Evolutionary conservation across 1,140 invertebrate genomes (phyloP).

Genomic region (Ceratosolen fusciceps): DNA sequence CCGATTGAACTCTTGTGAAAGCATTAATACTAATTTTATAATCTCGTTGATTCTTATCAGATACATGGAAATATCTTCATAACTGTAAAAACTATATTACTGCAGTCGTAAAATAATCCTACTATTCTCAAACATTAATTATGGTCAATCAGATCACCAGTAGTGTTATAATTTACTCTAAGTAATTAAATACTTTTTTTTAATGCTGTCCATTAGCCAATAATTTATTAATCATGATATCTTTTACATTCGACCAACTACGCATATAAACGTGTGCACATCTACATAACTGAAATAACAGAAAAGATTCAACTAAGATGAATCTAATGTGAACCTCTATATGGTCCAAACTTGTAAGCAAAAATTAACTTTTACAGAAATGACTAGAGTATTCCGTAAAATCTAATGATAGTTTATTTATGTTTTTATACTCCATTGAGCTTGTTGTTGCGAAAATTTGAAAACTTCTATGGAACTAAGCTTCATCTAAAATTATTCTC

Average conservation of each 20-base stretch:
- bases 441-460: too few relatives aligned
- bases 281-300: constrained; percentile 28
- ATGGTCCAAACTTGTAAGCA: constrained; percentile 9
- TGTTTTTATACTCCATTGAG: too few relatives aligned
- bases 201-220: background rate
- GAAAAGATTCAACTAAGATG: constrained; percentile 30
- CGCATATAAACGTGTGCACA: background rate
- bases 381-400: too few relatives aligned
- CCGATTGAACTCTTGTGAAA: background rate
- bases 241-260: too few relatives aligned
- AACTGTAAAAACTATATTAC: background rate
- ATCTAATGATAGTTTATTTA: too few relatives aligned
- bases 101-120: background rate
- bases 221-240: background rate
- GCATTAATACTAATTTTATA: background rate
- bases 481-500: too few relatives aligned
- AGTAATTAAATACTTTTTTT: background rate
- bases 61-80: background rate
- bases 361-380: constrained; percentile 33
- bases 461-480: too few relatives aligned
- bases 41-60: background rate
- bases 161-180: background rate
- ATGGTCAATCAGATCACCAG: background rate
- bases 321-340: background rate
- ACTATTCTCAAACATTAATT: constrained; percentile 20